These are phyloP conservation scores for Sebastes vulpes DNA, from an alignment of 2,797 vertebrate genomes.

Conservation along the genomic window DNA sequence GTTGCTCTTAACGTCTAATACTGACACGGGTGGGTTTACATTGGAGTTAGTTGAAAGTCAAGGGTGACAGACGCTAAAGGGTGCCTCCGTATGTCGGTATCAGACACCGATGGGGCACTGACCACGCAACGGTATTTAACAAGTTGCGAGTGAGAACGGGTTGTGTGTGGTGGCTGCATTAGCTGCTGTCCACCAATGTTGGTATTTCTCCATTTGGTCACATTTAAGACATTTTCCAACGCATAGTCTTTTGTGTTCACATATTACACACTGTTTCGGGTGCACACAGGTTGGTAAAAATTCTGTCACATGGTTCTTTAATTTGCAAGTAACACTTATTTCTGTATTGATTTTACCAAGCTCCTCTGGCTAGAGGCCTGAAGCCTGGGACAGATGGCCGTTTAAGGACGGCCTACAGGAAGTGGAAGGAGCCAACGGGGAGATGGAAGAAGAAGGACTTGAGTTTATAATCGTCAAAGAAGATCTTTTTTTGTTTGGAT, in stretches of 20 bases:
- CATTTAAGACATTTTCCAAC: too few relatives aligned
- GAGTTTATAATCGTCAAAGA: too few relatives aligned
- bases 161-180: too few relatives aligned
- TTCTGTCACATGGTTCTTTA: neutral
- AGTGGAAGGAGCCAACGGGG: too few relatives aligned
- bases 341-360: neutral
- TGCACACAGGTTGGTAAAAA: neutral
- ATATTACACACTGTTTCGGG: neutral
- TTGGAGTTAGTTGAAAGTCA: too few relatives aligned
- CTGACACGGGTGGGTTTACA: neutral
- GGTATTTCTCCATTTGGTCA: too few relatives aligned
- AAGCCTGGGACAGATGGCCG: neutral
- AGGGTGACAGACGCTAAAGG: neutral
- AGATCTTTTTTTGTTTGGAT: too few relatives aligned
- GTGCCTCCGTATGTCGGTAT: neutral
- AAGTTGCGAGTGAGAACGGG: too few relatives aligned
- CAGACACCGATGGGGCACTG: neutral
- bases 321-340: neutral
- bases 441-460: too few relatives aligned
- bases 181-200: too few relatives aligned
- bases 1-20: neutral
- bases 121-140: neutral
- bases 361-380: neutral
- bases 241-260: neutral
- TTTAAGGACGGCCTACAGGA: fast-evolving